Base-by-base conservation (phyloP, 2,888 invertebrate genomes). In the Calameuta filiformis region DNA sequence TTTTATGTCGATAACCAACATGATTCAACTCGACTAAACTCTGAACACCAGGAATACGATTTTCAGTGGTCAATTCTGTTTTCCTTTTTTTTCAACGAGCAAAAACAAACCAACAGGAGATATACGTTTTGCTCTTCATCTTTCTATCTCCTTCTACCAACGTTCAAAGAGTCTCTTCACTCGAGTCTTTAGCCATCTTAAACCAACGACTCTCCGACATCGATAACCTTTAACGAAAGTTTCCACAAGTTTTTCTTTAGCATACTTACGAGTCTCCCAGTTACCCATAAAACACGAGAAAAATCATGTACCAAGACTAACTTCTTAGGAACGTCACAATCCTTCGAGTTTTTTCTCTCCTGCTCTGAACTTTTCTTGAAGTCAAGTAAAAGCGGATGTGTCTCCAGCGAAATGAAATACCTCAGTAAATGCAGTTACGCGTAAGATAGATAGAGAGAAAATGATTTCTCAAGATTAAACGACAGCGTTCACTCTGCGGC, bases 1-100 rank as follows among this genome's bases (percentile, higher is more conserved):
- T 87, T 87, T 87, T 86, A 85, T 83, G 87, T 86, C 86, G 82
- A 76, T 77, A 79, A 79, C 78, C 76, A 11, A 12, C 34, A 34
- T 68, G 34, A 34, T 33, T 68, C 34, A n/a, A 9, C 76, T 15
- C 34, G 35, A 6, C 34, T 30, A 71, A 34, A 33, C 71, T 35
- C 23, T 56, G 56, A 2, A 9, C 23, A 23, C 23, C 9, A 23
- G 23, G 23, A 56, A 56, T 2, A 15, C 56, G 56, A 23, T 56
- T 23, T 56, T 56, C 56, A 56, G 23, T 56, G 23, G 56, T 6
- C 23, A 56, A 56, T 23, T 23, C 56, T 9, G 9, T 3, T 56
- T 56, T 56, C 15, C 9, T 23, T 23, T 15, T 23, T 23, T 23
- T 37, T 9, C 56, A 56, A 56, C 56, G 1, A 56, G 1, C 56